Evolutionary conservation across 1,140 invertebrate species (phyloP).

Genomic region (Carposina sasakii): DNA sequence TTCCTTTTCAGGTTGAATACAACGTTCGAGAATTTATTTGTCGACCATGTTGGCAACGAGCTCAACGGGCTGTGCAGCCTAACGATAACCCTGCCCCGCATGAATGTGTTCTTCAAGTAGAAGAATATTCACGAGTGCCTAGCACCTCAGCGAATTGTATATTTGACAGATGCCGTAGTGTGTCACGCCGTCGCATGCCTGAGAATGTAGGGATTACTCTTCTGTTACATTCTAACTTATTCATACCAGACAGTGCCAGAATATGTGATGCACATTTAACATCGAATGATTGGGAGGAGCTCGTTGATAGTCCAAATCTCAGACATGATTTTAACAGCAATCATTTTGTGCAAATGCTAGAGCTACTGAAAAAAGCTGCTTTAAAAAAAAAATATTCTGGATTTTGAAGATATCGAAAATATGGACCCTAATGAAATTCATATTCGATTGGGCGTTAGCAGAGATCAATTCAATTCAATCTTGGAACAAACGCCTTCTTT

Average conservation of each 20-base stretch:
- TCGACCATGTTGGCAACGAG: background rate
- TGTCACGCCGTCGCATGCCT: background rate
- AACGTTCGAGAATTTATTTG: background rate
- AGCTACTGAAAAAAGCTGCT: background rate
- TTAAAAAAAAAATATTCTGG: background rate
- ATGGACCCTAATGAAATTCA: constrained; percentile 7
- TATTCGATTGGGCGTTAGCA: constrained; percentile 2
- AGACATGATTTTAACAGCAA: constrained; percentile 4
- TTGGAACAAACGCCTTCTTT: constrained; percentile 7
- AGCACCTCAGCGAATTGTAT: background rate
- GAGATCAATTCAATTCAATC: constrained; percentile 1
- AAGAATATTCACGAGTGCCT: background rate
- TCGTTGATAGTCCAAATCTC: background rate
- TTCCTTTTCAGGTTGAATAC: background rate
- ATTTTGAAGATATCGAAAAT: constrained; percentile 2
- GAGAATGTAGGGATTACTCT: too few species aligned
- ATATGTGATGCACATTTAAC: background rate
- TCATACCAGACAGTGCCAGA: background rate
- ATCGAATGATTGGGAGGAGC: background rate
- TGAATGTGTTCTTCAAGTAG: background rate
- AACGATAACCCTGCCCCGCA: background rate
- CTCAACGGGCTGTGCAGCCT: background rate
- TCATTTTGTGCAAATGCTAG: constrained; percentile 1
- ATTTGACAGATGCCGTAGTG: background rate
- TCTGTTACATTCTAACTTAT: background rate